Evolutionary conservation across 1,140 invertebrate species (phyloP), one percentile per base, ranked within the genome.

Genomic region (Trichogramma pretiosum): DNA sequence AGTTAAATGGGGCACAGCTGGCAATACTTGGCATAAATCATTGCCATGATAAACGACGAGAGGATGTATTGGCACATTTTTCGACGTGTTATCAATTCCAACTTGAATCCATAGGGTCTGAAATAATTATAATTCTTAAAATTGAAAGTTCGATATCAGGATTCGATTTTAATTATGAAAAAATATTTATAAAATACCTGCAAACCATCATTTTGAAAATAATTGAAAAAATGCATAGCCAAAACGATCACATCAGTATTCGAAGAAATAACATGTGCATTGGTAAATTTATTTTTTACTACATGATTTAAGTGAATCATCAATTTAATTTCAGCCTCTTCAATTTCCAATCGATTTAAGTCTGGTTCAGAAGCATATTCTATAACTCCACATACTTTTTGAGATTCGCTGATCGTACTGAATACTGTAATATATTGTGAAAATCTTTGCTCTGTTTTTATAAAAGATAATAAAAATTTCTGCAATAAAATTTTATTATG

Each of bases 201-300:
- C n/a, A 37, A 37, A 37, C 36, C 36, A 4, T 37, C 5, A 9
- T 37, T 7, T 5, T 37, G 17, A 21, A 21, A 37, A 17, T 2
- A 17, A 2, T 21, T 3, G 22, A 21, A 37, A 37, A 37, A 37
- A 11, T 37, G 18, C 2, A 40, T 17, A 4, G 23, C 7, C 18
- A 38, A 38, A 5, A 38, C 36, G 11, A 21, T 21, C 2, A 38
- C 38, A 32, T 42, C 40, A 11, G 40, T 42, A 32, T 42, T 28
- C 17, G 24, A 30, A 2, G 40, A 30, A 1, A 19, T 14, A 37
- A 37, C 35, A 37, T 7, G 21, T 18, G 21, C 16, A 18, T 37
- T 37, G 5, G 17, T 21, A 10, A 16, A 42, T 18, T 18, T 11
- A 13, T 7, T 26, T 14, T 39, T 24, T n/a, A 39, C 23, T 24